Conservation (phyloP, 1,140 invertebrate species). For the Atta texana region DNA sequence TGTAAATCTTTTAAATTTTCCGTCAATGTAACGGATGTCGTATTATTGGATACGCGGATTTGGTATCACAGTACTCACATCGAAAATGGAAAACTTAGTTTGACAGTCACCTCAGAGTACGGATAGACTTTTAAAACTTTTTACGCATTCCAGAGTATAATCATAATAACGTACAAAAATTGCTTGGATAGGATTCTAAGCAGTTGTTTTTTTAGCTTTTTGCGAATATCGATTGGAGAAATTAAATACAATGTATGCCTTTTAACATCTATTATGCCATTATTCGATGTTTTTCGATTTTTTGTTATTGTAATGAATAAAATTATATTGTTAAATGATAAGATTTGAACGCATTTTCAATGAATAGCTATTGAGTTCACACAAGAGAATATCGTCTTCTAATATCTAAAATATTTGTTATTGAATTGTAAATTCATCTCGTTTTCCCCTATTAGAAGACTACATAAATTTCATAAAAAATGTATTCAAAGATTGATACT, state of each 20-base stretch:
- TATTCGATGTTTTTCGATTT: not conserved
- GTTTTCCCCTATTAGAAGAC: not conserved
- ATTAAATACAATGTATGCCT: not conserved
- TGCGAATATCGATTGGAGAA: constrained; percentile 1
- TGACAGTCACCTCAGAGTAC: constrained; percentile 97
- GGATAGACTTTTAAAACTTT: constrained; percentile 80
- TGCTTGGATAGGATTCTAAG: constrained; percentile 54
- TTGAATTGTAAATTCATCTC: constrained; percentile 6
- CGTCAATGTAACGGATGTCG: constrained; percentile 94
- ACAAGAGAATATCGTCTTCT: not conserved
- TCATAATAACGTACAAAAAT: constrained; percentile 12
- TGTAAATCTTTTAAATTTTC: constrained; percentile 92
- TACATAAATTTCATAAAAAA: not conserved
- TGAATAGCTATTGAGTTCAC: not conserved
- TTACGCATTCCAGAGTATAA: not conserved
- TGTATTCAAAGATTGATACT: constrained; percentile 1
- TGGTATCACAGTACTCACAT: constrained; percentile 97
- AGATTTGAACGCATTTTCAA: constrained; percentile 5
- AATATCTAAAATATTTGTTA: not conserved
- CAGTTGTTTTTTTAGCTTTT: constrained; percentile 30
- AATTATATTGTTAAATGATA: not conserved
- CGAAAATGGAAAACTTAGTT: constrained; percentile 93
- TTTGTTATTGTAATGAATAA: not conserved
- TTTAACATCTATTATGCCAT: not conserved
- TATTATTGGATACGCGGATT: constrained; percentile 95